These are phyloP conservation scores for Diarsia mendica DNA, from an alignment of 2,888 invertebrate species.

Conservation along the genomic window DNA sequence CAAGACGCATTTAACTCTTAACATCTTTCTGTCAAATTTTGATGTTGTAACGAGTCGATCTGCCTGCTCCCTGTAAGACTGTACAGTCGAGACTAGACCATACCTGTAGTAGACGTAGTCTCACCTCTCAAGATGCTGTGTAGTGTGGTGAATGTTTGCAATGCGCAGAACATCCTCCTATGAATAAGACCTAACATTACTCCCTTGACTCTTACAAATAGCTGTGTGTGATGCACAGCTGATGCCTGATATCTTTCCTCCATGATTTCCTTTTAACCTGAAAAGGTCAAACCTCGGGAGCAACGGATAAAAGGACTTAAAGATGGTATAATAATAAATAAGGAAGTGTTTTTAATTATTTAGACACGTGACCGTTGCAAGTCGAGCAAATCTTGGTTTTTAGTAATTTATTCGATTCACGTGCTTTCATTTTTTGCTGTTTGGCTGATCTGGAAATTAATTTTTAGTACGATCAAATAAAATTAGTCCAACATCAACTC, in stretches of 20 bases:
- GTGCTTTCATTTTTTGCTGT: not conserved
- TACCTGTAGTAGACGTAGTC: not conserved
- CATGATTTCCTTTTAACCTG: conserved; percentile 29
- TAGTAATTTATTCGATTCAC: conserved; percentile 15
- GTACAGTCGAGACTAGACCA: not conserved
- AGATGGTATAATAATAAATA: conserved; percentile 8
- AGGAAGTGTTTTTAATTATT: conserved; percentile 28
- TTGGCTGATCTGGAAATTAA: not conserved
- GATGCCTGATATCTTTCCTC: conserved; percentile 42
- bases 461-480: not conserved
- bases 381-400: conserved; percentile 6
- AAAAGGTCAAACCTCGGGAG: conserved; percentile 9
- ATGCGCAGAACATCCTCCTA: conserved; percentile 20
- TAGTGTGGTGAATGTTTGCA: conserved; percentile 1
- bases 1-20: not conserved
- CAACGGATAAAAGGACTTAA: not conserved
- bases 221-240: conserved; percentile 35
- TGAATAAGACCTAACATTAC: conserved; percentile 48
- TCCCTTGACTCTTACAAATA: conserved; percentile 44
- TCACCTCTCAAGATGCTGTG: not conserved
- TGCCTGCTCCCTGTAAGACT: not conserved
- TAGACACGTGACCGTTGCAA: not conserved
- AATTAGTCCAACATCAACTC: not conserved
- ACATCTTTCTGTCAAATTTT: not conserved
- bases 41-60: not conserved